Evolutionary conservation across 2,888 invertebrate species (phyloP).

Genomic region (Thymelicus acteon): DNA sequence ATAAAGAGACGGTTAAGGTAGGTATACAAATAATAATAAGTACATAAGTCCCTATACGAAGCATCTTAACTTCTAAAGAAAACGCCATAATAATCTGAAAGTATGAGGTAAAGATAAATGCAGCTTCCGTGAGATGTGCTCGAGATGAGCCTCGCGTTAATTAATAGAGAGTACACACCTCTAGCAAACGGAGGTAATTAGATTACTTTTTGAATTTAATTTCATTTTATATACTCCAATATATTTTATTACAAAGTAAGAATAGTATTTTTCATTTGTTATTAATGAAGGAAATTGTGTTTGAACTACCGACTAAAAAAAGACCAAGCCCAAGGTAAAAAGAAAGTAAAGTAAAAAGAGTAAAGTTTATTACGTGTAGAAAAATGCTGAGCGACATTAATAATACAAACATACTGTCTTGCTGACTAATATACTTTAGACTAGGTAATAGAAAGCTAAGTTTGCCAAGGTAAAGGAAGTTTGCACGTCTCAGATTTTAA

Average conservation of each 20-base stretch:
- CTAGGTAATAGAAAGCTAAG: background rate
- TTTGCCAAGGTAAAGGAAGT: slow-evolving; percentile 1
- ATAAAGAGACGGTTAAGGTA: no score
- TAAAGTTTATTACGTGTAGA: no score
- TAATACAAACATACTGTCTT: background rate
- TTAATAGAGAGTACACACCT: slow-evolving; percentile 17
- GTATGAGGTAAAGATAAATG: slow-evolving; percentile 7
- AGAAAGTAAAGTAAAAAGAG: no score
- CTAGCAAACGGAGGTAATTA: slow-evolving; percentile 19
- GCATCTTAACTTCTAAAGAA: background rate
- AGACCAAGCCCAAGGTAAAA: no score
- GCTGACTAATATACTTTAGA: background rate
- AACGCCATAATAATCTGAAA: background rate
- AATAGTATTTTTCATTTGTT: no score
- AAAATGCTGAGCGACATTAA: background rate
- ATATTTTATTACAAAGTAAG: no score
- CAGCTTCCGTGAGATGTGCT: slow-evolving; percentile 22
- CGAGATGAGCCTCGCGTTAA: slow-evolving; percentile 12
- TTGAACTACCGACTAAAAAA: no score
- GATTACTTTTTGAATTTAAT: background rate
- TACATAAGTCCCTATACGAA: background rate
- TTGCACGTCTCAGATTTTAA: background rate
- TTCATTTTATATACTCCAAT: no score
- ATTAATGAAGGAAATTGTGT: no score
- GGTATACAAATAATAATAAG: no score